Percentiles rank a stretch among this genome's conserved stretches.
phyloP scores from a whole-genome alignment of 2,888 invertebrate genomes.

The Amblyteles armatorius region DNA sequence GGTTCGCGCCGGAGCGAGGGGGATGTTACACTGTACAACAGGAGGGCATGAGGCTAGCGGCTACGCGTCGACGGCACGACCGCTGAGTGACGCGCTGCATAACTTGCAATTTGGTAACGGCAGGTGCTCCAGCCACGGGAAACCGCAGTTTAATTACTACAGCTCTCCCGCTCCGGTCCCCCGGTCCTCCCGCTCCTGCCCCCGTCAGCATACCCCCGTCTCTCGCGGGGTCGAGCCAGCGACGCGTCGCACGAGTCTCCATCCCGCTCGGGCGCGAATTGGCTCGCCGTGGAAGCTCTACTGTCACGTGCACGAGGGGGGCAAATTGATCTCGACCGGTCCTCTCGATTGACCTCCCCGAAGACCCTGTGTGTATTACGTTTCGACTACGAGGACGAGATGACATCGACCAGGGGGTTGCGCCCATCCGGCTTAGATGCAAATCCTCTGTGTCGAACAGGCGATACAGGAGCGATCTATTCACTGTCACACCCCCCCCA shows the following conservation, averaged over 20 bases:
- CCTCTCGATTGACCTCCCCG: constrained; percentile 73
- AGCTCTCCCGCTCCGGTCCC: constrained; percentile 58
- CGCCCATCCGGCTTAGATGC: constrained; percentile 23
- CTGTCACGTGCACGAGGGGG: constrained; percentile 79
- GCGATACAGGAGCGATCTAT: constrained; percentile 11
- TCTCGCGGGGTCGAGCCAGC: constrained; percentile 35
- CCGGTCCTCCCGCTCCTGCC: not conserved
- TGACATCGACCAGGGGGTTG: constrained; percentile 42
- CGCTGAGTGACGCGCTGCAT: constrained; percentile 80
- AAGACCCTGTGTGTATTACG: constrained; percentile 51
- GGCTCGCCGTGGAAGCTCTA: constrained; percentile 77
- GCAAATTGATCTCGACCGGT: constrained; percentile 80
- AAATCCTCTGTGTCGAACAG: constrained; percentile 20
- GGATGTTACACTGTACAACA: constrained; percentile 25
- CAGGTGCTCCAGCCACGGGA: constrained; percentile 81
- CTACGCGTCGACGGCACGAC: constrained; percentile 64
- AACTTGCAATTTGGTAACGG: constrained; percentile 82
- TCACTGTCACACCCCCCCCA: not conserved
- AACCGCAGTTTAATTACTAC: constrained; percentile 83
- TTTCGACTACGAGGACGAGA: constrained; percentile 27
- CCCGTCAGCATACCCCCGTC: not conserved
- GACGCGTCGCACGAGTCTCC: constrained; percentile 34
- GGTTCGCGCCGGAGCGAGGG: not conserved
- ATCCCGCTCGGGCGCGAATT: constrained; percentile 74
- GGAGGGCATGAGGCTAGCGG: constrained; percentile 43